Base-by-base conservation (phyloP, 2,888 invertebrate species). In the Eugnorisma glareosa region DNA sequence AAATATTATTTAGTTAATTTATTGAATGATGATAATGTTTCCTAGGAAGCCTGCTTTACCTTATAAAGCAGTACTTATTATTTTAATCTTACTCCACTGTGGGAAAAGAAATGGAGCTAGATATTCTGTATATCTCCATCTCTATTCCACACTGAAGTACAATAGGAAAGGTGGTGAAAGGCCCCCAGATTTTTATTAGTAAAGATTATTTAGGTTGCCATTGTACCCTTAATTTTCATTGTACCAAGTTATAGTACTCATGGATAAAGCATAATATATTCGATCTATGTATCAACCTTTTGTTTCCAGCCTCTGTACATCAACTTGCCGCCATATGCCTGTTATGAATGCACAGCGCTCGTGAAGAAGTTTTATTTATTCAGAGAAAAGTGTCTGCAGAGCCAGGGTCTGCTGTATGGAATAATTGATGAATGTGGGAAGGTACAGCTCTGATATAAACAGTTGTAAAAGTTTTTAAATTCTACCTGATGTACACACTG, bases 321-420 rank as follows among this genome's bases (percentile, higher is more conserved):
- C 15, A 85, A 92, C 1, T 83, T 94, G 2, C 94, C 94, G 11
- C 88, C 89, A 2, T 94, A 91, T 86, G 93, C 92, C 0, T 96
- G 96, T 86, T 94, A 89, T 67, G 93, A 94, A 79, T 96, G 96
- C 89, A 92, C 93, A 2, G 89, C 91, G 0, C 82, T 94, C 45
- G 83, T 95, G 11, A 93, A 89, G 64, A 96, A 95, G 78, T 94
- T 90, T 71, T 92, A 93, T 75, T 73, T 79, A n/a, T 96, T 96
- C 80, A 91, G 92, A 75, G 93, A 94, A 73, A 92, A 91, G 68
- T 95, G 95, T 83, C 73, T 93, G 0, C 86, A 84, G 15, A 94
- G 93, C 1, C 95, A 95, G 78, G 83, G 90, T 2, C 84, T 91
- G 21, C 89, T 96, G 15, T 93, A 91, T 82, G 85, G 89, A 11